These are phyloP conservation scores for Alligator mississippiensis DNA, from an alignment of 2,113 vertebrate genomes.

Conservation along the genomic window DNA sequence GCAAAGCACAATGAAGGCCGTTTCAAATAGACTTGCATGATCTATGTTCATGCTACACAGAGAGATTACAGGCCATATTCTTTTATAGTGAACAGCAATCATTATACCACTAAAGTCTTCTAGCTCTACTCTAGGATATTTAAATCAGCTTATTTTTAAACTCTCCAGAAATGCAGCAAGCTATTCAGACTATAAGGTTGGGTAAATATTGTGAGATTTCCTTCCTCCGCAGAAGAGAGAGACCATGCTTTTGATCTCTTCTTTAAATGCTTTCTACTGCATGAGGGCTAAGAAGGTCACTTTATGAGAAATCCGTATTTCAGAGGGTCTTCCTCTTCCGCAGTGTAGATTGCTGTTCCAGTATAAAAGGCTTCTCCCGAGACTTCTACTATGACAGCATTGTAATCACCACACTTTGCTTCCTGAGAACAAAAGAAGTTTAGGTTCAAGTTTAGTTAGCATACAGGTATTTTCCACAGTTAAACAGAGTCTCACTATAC, in stretches of 20 bases:
- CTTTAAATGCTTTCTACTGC: neutral
- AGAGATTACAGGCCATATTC: no score
- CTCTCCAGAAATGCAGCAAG: neutral
- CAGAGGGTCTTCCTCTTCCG: conserved; percentile 86
- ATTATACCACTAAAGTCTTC: neutral
- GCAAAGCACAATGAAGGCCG: neutral
- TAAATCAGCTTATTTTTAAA: neutral
- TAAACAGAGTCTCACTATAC: neutral
- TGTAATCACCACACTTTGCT: conserved; percentile 85
- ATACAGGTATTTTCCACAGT: neutral
- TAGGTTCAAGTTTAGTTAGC: neutral
- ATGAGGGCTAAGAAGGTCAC: conserved; percentile 47
- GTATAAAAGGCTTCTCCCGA: conserved; percentile 91
- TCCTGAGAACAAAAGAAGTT: conserved; percentile 78
- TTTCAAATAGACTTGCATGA: neutral
- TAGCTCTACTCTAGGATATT: neutral
- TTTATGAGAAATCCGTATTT: conserved; percentile 89
- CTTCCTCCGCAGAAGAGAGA: neutral
- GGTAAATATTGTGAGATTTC: neutral
- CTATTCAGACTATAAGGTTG: neutral
- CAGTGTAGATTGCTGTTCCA: conserved; percentile 84
- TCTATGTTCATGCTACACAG: no score
- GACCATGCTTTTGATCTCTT: neutral
- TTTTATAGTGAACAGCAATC: neutral
- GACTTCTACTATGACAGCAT: conserved; percentile 92